These are phyloP conservation scores for Rhingia rostrata DNA, from an alignment of 2,888 invertebrate species.

Conservation along the genomic window DNA sequence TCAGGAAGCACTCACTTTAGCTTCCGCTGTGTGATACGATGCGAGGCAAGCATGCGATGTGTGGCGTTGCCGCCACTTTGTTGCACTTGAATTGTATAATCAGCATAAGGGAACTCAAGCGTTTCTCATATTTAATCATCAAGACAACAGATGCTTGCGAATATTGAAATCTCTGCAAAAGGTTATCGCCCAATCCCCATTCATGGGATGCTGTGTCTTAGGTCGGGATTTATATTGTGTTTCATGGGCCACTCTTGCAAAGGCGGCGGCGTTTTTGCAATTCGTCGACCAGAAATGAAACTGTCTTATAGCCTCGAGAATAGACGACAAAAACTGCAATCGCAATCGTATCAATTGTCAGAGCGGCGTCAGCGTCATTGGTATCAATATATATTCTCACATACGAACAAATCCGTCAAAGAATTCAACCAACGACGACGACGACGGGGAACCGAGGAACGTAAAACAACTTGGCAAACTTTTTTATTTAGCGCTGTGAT, in stretches of 20 bases:
- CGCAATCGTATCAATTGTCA: background rate
- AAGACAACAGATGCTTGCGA: background rate
- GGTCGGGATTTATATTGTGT: constrained; percentile 37
- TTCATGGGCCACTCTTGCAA: background rate
- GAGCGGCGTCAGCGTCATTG: background rate
- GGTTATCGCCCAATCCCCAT: constrained; percentile 23
- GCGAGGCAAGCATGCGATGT: background rate
- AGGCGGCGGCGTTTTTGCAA: background rate
- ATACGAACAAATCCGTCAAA: background rate
- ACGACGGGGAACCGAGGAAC: background rate
- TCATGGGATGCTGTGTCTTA: constrained; percentile 3
- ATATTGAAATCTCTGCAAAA: background rate
- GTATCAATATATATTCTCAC: constrained; percentile 33
- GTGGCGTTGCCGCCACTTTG: constrained; percentile 4
- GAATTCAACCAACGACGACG: no score
- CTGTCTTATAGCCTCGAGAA: background rate
- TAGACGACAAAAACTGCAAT: background rate
- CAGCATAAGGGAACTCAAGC: background rate
- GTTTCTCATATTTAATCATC: background rate
- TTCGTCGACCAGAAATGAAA: background rate
- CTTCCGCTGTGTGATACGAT: constrained; percentile 41
- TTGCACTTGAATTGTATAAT: background rate
- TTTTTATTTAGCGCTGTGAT: constrained; percentile 10
- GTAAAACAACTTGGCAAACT: constrained; percentile 6
- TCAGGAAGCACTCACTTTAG: constrained; percentile 25